Percentiles rank a stretch among this genome's conserved stretches.
phyloP scores from a whole-genome alignment of 2,797 vertebrate genomes.

The Paedocypris micromegethes region DNA sequence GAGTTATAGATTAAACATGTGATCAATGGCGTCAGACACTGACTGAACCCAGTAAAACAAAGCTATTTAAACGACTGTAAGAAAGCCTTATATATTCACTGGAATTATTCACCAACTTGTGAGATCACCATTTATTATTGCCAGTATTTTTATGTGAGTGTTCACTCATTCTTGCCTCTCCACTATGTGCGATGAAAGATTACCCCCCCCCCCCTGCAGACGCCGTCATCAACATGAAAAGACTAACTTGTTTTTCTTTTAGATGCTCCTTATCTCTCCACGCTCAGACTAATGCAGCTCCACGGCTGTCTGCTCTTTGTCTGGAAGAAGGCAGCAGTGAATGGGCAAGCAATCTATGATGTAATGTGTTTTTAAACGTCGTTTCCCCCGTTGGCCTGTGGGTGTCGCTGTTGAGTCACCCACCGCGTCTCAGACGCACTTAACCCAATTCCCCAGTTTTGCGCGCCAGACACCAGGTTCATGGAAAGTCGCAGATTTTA shows the following conservation, averaged over 20 bases:
- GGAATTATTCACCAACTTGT: too few relatives aligned
- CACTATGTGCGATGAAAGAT: too few relatives aligned
- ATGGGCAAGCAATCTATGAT: conserved; percentile 45
- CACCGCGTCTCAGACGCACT: conserved; percentile 22
- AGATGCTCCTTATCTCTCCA: conserved; percentile 39
- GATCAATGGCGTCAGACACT: too few relatives aligned
- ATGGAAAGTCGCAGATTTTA: conserved; percentile 43
- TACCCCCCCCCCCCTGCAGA: conserved; percentile 22
- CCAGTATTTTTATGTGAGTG: too few relatives aligned
- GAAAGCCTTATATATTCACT: too few relatives aligned
- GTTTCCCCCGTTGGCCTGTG: conserved; percentile 17
- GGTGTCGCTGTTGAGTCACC: conserved; percentile 46
- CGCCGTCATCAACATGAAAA: conserved; percentile 36
- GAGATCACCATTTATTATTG: too few relatives aligned
- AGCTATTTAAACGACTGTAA: too few relatives aligned
- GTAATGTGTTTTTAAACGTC: conserved; percentile 42
- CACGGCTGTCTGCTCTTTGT: conserved; percentile 47
- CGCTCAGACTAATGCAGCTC: conserved; percentile 36
- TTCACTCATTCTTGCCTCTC: too few relatives aligned
- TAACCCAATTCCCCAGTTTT: conserved; percentile 54
- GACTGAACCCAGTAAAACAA: too few relatives aligned
- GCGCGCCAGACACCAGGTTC: conserved; percentile 46
- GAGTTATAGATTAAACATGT: too few relatives aligned
- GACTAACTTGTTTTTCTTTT: conserved; percentile 30
- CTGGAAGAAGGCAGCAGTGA: conserved; percentile 38